These are phyloP conservation scores for Leucoma salicis DNA, from an alignment of 2,888 invertebrate species.

Conservation along the genomic window DNA sequence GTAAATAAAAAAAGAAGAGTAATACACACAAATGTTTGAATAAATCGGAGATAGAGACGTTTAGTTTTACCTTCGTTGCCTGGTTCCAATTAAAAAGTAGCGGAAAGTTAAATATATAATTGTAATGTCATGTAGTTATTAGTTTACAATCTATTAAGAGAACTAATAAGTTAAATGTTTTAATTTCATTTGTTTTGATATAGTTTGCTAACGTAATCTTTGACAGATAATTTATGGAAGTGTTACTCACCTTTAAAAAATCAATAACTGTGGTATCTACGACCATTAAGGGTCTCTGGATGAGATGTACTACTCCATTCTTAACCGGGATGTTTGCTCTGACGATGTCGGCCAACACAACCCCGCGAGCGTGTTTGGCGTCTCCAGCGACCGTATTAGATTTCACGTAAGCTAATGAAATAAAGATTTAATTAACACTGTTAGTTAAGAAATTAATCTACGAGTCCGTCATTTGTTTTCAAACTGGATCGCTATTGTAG, in stretches of 20 bases:
- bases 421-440: not conserved
- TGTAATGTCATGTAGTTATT: constrained; percentile 32
- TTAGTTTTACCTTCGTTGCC: constrained; percentile 77
- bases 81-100: constrained; percentile 76
- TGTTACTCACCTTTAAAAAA: constrained; percentile 87
- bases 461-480: too few relatives aligned
- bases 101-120: constrained; percentile 64
- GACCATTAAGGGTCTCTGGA: constrained; percentile 94
- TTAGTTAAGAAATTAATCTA: not conserved
- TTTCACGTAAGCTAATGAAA: constrained; percentile 92
- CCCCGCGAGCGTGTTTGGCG: constrained; percentile 89
- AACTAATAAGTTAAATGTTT: too few relatives aligned
- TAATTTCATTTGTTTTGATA: too few relatives aligned
- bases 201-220: too few relatives aligned
- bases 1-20: constrained; percentile 42
- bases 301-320: constrained; percentile 96
- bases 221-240: not conserved
- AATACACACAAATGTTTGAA: constrained; percentile 60
- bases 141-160: constrained; percentile 22
- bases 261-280: constrained; percentile 94
- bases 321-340: constrained; percentile 95
- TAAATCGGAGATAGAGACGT: constrained; percentile 49
- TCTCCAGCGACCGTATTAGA: constrained; percentile 92
- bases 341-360: constrained; percentile 93
- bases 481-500: too few relatives aligned